Evolutionary conservation across 2,888 invertebrate genomes (phyloP).

Genomic region (Schizaphis graminum): DNA sequence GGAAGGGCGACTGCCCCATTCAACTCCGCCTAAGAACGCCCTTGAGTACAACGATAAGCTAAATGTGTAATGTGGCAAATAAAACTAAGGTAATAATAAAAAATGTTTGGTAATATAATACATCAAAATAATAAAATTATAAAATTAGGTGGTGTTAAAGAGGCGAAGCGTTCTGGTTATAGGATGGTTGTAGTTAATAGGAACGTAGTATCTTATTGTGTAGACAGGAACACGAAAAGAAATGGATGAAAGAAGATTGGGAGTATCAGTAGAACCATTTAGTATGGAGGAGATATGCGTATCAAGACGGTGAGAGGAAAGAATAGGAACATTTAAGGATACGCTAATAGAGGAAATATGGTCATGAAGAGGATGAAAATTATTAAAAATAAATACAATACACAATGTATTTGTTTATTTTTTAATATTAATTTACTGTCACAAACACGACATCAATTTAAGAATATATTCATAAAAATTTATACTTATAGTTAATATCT

Average conservation of each 20-base stretch:
- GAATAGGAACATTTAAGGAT: no score
- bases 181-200: background rate
- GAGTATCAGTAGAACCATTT: background rate
- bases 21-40: no score
- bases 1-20: no score
- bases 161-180: background rate
- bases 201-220: background rate
- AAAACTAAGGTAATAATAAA: no score
- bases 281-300: background rate
- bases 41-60: no score
- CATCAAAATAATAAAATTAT: no score
- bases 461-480: background rate
- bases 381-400: background rate
- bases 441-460: background rate
- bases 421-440: background rate
- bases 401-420: background rate
- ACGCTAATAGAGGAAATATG: no score
- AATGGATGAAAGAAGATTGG: background rate
- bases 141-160: background rate
- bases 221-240: background rate
- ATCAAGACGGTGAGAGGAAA: no score
- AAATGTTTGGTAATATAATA: no score
- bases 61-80: no score
- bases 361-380: no score
- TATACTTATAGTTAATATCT: background rate